A percentile compares a stretch with the other conserved stretches of the same genome.
Evolutionary conservation across 1,140 invertebrate genomes (phyloP).

Genomic region (Lasioglossum albipes): DNA sequence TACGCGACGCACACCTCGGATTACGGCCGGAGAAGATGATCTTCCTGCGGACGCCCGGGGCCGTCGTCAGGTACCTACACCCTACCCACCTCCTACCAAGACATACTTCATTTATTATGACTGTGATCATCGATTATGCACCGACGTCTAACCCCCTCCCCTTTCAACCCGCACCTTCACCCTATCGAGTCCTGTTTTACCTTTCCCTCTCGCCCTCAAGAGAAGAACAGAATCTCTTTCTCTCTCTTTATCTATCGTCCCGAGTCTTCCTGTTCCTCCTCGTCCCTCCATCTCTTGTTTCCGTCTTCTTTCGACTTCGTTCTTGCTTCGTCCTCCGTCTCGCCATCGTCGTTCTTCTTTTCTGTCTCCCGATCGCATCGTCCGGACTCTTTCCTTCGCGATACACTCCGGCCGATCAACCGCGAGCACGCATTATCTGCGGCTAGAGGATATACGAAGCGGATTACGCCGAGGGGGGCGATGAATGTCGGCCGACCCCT

Average conservation of each 20-base stretch:
- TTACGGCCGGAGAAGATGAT: constrained; percentile 77
- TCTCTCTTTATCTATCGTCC: constrained; percentile 23
- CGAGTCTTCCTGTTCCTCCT: too few species aligned
- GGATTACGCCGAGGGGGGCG: constrained; percentile 44
- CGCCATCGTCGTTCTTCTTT: not conserved
- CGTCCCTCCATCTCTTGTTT: not conserved
- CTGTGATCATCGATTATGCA: constrained; percentile 80
- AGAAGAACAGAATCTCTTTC: not conserved
- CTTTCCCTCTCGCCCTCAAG: constrained; percentile 27
- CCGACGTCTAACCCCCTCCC: constrained; percentile 63
- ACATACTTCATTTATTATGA: constrained; percentile 80
- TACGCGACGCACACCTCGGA: constrained; percentile 79
- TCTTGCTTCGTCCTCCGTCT: not conserved
- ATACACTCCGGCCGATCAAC: constrained; percentile 9
- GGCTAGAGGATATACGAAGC: constrained; percentile 37
- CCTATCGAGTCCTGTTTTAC: constrained; percentile 50
- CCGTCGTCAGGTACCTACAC: constrained; percentile 77
- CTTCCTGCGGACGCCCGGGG: constrained; percentile 74
- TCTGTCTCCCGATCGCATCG: too few species aligned
- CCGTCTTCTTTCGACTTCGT: not conserved
- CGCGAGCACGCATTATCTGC: constrained; percentile 48
- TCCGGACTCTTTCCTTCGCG: not conserved
- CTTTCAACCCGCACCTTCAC: constrained; percentile 23
- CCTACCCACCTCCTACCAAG: constrained; percentile 73
- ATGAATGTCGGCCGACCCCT: not conserved